phyloP scores from a whole-genome alignment of 2,888 invertebrate genomes.

The Drosophila pseudotalamancana region DNA sequence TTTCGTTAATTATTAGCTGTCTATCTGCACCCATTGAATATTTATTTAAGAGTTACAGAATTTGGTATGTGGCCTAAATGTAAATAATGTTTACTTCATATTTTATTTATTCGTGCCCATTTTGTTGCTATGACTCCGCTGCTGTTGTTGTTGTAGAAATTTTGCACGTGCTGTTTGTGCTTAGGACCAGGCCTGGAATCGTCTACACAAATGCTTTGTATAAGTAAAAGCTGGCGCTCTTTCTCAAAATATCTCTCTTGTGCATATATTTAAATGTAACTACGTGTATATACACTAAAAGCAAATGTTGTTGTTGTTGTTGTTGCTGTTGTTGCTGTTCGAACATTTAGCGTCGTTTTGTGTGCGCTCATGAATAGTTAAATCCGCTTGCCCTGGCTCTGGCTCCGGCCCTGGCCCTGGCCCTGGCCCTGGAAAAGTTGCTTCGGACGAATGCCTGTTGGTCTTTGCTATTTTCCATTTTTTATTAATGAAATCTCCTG shows the following conservation, averaged over 20 bases:
- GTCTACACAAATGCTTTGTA: slow-evolving; percentile 27
- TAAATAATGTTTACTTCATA: slow-evolving; percentile 23
- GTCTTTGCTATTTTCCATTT: slow-evolving; percentile 66
- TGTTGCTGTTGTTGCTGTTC: slow-evolving; percentile 24
- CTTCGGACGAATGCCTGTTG: slow-evolving; percentile 6
- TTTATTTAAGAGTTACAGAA: neutral
- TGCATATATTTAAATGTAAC: slow-evolving; percentile 58
- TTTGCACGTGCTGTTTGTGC: slow-evolving; percentile 38
- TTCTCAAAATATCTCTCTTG: slow-evolving; percentile 45
- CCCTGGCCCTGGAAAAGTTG: too few relatives aligned
- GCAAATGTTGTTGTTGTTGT: slow-evolving; percentile 4
- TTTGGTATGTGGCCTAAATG: neutral
- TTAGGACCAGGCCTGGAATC: slow-evolving; percentile 25
- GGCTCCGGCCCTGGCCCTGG: neutral
- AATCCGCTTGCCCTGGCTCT: slow-evolving; percentile 57
- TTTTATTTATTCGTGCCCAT: slow-evolving; percentile 13
- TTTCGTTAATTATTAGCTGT: neutral
- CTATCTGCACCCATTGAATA: neutral
- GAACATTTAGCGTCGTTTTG: slow-evolving; percentile 49
- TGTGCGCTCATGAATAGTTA: slow-evolving; percentile 75
- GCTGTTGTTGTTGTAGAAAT: slow-evolving; percentile 11
- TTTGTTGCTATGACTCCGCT: neutral
- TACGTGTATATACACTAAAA: slow-evolving; percentile 22
- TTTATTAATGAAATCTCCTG: slow-evolving; percentile 80
- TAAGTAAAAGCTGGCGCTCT: slow-evolving; percentile 49